Base-by-base conservation (phyloP, 2,888 invertebrate genomes). In the Drosophila parthenogenetica region DNA sequence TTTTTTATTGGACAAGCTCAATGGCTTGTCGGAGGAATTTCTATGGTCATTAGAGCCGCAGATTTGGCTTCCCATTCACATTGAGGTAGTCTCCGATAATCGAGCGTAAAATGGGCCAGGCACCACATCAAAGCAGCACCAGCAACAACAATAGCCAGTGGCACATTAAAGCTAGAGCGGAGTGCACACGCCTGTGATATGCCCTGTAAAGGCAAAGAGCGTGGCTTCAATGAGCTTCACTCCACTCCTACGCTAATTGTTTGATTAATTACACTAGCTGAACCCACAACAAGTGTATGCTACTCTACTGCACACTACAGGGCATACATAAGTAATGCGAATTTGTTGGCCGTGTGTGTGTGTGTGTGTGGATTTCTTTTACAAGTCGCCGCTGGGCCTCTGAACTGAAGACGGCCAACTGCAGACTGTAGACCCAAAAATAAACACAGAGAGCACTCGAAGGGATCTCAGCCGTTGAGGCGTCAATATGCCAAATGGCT, bases 41-140 rank as follows among this genome's bases (percentile, higher is more conserved):
- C 77, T 77, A 79, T 71, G 69, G 54, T 51, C 77, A 54, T 66
- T 73, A 68, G 49, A 64, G 25, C 48, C 65, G 32, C 51, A 58
- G 61, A 62, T 51, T 58, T 53, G 35, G 64, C 42, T 53, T 40
- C 51, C 16, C 51, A 48, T 32, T 35, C 64, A 17, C 29, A 37
- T 62, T 59, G 53, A 37, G 61, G 25, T 57, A 58, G 67, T 48
- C 59, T 42, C 54, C 59, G 60, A 71, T 79, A 87, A 84, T 83
- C 71, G 73, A 83, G 81, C 87, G 76, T 78, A 69, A 87, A 84
- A 83, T 81, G 79, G 87, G 75, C 66, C 81, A 79, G 73, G 59
- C 42, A 72, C 82, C 84, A 83, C 87, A 83, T 83, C 87, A 81
- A 83, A 83, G 78, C 51, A 69, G 60, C 73, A 54, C 42, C 35